Conservation (phyloP, 2,888 invertebrate genomes). For the Euproctis similis region DNA sequence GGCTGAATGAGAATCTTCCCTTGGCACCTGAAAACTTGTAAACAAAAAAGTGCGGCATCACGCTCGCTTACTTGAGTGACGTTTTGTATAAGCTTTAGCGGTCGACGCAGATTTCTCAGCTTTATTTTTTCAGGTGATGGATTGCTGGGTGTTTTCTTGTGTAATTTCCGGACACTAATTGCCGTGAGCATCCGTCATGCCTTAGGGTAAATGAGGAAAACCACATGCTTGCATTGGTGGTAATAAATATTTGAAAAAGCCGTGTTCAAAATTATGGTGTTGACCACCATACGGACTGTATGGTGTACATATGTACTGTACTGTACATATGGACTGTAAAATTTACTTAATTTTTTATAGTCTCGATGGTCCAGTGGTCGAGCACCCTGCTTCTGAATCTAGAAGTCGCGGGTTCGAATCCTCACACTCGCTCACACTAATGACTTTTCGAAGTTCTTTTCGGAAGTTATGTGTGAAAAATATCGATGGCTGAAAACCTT, state of each 20-base stretch:
- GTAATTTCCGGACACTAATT: constrained; percentile 74
- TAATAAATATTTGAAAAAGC: constrained; percentile 37
- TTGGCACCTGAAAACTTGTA: constrained; percentile 2
- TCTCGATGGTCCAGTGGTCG: too few relatives aligned
- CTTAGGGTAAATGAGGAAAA: constrained; percentile 48
- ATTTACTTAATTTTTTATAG: too few relatives aligned
- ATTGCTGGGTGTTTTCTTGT: constrained; percentile 67
- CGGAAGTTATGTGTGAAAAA: too few relatives aligned
- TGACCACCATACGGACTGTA: too few relatives aligned
- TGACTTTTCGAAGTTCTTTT: too few relatives aligned
- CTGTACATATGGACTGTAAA: too few relatives aligned
- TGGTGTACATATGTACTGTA: too few relatives aligned
- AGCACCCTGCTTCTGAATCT: too few relatives aligned
- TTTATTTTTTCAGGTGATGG: constrained; percentile 71
- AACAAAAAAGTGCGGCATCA: constrained; percentile 16
- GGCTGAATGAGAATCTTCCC: constrained; percentile 5
- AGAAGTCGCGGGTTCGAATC: too few relatives aligned
- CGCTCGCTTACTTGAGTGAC: constrained; percentile 20
- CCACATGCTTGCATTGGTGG: constrained; percentile 38
- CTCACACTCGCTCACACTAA: too few relatives aligned
- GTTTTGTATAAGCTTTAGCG: constrained; percentile 47
- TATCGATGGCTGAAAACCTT: too few relatives aligned
- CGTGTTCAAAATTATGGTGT: too few relatives aligned
- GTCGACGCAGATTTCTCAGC: constrained; percentile 58
- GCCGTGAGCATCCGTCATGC: constrained; percentile 66